These are phyloP conservation scores for Suricata suricatta DNA, from an alignment of 2,113 vertebrate genomes.

Conservation along the genomic window DNA sequence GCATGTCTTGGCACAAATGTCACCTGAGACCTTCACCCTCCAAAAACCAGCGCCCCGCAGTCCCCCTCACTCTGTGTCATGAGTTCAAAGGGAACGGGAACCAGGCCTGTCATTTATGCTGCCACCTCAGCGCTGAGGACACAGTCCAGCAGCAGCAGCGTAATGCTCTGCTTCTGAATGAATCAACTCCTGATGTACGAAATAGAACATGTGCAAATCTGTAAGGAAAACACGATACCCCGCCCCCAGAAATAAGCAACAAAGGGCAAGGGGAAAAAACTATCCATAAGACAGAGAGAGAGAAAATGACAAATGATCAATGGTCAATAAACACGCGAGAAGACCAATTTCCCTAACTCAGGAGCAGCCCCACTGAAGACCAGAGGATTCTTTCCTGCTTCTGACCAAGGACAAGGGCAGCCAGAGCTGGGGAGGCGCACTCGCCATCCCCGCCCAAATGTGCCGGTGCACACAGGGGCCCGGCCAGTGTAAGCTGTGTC, in stretches of 20 bases:
- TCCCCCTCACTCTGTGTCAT: not conserved
- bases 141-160: not conserved
- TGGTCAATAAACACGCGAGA: not conserved
- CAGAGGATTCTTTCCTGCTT: not conserved
- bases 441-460: not conserved
- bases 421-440: no score
- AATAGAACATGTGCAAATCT: not conserved
- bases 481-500: accelerated
- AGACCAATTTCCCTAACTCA: no score
- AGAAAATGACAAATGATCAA: not conserved
- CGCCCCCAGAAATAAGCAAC: not conserved
- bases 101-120: no score
- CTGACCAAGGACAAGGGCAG: not conserved
- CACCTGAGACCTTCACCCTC: not conserved
- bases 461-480: not conserved
- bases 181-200: not conserved
- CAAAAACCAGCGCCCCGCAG: not conserved
- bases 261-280: not conserved
- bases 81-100: not conserved
- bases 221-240: not conserved
- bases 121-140: not conserved
- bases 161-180: not conserved
- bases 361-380: not conserved
- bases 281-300: no score
- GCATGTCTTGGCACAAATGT: not conserved